phyloP scores from a whole-genome alignment of 2,797 vertebrate genomes.

The Darevskia mixta region DNA sequence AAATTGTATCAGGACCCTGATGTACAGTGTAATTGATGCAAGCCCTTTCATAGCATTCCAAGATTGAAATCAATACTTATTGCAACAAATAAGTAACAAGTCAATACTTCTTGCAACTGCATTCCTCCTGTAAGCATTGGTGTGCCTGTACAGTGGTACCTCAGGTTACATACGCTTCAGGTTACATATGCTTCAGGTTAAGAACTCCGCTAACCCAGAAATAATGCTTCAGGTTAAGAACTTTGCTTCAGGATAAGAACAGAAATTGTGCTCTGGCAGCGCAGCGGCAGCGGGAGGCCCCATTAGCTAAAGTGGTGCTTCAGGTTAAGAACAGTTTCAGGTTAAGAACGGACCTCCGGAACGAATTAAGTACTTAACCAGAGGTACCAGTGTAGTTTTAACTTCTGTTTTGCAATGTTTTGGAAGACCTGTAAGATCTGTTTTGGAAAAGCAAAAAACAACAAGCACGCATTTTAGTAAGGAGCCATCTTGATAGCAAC shows the following conservation, averaged over 20 bases:
- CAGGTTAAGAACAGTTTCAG: too few species aligned
- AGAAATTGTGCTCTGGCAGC: too few species aligned
- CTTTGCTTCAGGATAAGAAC: too few species aligned
- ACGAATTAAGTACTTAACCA: too few species aligned
- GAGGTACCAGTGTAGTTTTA: slow-evolving; percentile 19
- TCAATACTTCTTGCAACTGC: slow-evolving; percentile 44
- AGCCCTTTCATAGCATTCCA: slow-evolving; percentile 78
- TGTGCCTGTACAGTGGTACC: slow-evolving; percentile 38
- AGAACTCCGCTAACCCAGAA: too few species aligned
- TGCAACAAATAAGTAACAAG: slow-evolving; percentile 78
- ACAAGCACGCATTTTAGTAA: slow-evolving; percentile 62
- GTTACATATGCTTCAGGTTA: too few species aligned
- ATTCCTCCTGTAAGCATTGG: slow-evolving; percentile 75
- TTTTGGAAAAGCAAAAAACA: slow-evolving; percentile 52
- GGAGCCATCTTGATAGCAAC: slow-evolving; percentile 49
- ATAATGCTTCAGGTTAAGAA: too few species aligned
- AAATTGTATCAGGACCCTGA: slow-evolving; percentile 78
- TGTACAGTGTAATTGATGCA: slow-evolving; percentile 83
- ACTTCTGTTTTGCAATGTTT: slow-evolving; percentile 56
- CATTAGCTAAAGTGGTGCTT: too few species aligned
- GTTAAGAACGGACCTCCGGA: too few species aligned
- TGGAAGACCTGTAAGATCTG: too few species aligned
- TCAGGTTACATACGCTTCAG: too few species aligned
- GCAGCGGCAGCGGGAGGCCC: too few species aligned
- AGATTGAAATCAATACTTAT: slow-evolving; percentile 85